These are phyloP conservation scores for Drosophila arawakana DNA, from an alignment of 1,140 invertebrate genomes.

Conservation along the genomic window DNA sequence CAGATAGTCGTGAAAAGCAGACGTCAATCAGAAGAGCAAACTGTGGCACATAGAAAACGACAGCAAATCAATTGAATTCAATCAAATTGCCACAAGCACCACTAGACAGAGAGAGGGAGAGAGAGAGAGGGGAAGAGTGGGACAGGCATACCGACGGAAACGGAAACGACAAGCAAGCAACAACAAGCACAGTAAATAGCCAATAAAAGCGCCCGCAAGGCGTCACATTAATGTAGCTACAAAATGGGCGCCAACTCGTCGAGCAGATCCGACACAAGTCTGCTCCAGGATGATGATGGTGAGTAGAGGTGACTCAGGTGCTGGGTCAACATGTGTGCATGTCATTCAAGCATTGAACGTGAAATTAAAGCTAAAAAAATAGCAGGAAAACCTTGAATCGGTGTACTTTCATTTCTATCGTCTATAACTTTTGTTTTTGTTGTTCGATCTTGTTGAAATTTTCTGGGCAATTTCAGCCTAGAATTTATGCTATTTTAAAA, in stretches of 20 bases:
- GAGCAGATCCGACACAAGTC: conserved; percentile 80
- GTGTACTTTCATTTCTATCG: no score
- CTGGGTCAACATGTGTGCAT: no score
- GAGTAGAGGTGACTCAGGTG: conserved; percentile 31
- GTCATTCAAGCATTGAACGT: no score
- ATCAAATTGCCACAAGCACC: conserved; percentile 46
- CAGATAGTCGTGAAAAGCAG: conserved; percentile 8
- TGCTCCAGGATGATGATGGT: conserved; percentile 82
- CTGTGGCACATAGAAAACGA: conserved; percentile 20
- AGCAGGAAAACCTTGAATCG: no score
- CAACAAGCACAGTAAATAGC: conserved; percentile 10
- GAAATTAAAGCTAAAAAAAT: no score
- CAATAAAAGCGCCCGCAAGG: conserved; percentile 36
- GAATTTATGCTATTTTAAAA: no score
- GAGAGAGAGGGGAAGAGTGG: background rate
- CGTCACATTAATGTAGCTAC: conserved; percentile 66
- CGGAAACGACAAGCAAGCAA: conserved; percentile 9
- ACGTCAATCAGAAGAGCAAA: conserved; percentile 21
- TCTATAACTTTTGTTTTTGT: no score
- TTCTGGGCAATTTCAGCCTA: no score
- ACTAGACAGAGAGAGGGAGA: background rate
- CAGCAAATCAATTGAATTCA: conserved; percentile 55
- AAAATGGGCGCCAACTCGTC: conserved; percentile 82
- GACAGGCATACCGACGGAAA: background rate
- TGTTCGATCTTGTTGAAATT: no score